These are phyloP conservation scores for Rotaria socialis DNA, from an alignment of 2,888 invertebrate genomes.

Conservation along the genomic window DNA sequence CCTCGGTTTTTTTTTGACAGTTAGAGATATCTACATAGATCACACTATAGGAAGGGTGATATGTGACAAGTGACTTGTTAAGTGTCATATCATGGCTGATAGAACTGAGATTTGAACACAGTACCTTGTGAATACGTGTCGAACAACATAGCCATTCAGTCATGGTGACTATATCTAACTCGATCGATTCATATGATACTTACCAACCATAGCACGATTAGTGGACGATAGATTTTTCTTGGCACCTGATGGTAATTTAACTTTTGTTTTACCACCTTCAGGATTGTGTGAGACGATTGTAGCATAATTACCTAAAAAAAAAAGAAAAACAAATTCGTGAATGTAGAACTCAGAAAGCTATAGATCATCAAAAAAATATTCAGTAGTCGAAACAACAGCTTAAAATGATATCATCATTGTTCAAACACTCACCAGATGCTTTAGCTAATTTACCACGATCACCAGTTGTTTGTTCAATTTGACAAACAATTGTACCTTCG, in stretches of 20 bases:
- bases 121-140: too few relatives aligned
- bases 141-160: too few relatives aligned
- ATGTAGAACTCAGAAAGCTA: constrained; percentile 19
- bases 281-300: constrained; percentile 98
- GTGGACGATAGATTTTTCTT: constrained; percentile 98
- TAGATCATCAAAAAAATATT: neutral
- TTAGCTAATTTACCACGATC: constrained; percentile 94
- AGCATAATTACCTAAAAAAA: constrained; percentile 73
- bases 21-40: too few relatives aligned
- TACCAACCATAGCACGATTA: constrained; percentile 98
- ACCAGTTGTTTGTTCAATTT: constrained; percentile 96
- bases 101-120: too few relatives aligned
- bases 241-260: constrained; percentile 95
- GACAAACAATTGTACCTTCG: constrained; percentile 98
- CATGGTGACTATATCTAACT: too few relatives aligned
- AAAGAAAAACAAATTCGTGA: neutral
- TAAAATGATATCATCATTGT: neutral
- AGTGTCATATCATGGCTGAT: too few relatives aligned
- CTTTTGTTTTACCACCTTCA: constrained; percentile 88
- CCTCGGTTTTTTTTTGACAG: too few relatives aligned
- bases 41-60: too few relatives aligned
- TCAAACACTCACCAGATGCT: constrained; percentile 69
- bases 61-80: too few relatives aligned
- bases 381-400: constrained; percentile 36
- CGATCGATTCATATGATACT: constrained; percentile 54